phyloP scores from a whole-genome alignment of 1,140 invertebrate genomes.

The Eufriesea mexicana region DNA sequence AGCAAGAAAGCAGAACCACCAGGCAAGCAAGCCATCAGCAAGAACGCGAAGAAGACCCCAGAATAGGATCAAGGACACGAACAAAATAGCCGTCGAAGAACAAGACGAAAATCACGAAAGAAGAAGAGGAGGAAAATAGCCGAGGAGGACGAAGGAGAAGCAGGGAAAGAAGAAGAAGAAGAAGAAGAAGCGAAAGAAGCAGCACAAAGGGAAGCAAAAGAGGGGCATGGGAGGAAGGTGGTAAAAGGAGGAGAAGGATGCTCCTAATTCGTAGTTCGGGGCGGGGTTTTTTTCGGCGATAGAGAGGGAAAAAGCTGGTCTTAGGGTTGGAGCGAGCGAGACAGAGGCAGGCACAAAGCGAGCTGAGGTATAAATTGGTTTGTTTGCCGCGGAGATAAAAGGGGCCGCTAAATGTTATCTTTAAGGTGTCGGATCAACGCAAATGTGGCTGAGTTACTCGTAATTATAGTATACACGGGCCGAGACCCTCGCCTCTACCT shows the following conservation, averaged over 20 bases:
- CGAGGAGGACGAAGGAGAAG: background rate
- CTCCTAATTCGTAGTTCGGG: slow-evolving; percentile 54
- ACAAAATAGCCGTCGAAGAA: background rate
- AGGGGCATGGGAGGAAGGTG: background rate
- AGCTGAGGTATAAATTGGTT: slow-evolving; percentile 83
- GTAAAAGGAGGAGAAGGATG: slow-evolving; percentile 53
- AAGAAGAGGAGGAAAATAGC: background rate
- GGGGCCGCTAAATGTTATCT: slow-evolving; percentile 83
- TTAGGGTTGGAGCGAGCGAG: slow-evolving; percentile 18
- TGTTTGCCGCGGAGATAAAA: slow-evolving; percentile 83
- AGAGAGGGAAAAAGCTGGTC: background rate
- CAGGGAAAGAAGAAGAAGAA: background rate
- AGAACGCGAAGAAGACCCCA: slow-evolving; percentile 13
- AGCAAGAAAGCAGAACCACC: background rate
- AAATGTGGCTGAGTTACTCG: slow-evolving; percentile 83
- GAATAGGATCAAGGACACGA: slow-evolving; percentile 36
- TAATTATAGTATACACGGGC: slow-evolving; percentile 82
- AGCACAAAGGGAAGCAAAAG: background rate
- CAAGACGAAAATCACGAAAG: slow-evolving; percentile 6
- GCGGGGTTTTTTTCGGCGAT: slow-evolving; percentile 35
- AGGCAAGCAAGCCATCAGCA: background rate
- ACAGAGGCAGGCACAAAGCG: slow-evolving; percentile 73
- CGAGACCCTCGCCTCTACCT: slow-evolving; percentile 73
- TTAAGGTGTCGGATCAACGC: slow-evolving; percentile 83
- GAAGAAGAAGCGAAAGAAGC: background rate